Evolutionary conservation across 1,140 invertebrate species (phyloP).

Genomic region (Drosophila tristis): DNA sequence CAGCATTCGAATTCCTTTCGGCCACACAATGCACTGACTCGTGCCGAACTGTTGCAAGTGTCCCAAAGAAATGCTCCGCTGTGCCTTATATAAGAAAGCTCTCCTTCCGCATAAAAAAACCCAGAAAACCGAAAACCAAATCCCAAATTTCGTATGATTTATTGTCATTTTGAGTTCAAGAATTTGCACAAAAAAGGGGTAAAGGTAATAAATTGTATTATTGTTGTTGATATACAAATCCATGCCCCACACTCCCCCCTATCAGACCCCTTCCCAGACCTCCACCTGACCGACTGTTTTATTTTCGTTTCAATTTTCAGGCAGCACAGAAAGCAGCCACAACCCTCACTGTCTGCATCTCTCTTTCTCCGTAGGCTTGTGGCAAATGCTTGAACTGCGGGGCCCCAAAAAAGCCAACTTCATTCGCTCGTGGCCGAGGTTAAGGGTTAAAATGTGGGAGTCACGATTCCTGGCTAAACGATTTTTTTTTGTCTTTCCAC

Average conservation of each 20-base stretch:
- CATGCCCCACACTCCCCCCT: not conserved
- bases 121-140: constrained; percentile 50
- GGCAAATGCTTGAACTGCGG: constrained; percentile 17
- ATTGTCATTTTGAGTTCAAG: constrained; percentile 80
- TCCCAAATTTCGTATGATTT: constrained; percentile 69
- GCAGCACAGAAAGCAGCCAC: constrained; percentile 64
- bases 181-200: constrained; percentile 67
- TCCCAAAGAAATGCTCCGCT: constrained; percentile 12
- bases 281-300: constrained; percentile 35
- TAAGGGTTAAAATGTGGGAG: constrained; percentile 84
- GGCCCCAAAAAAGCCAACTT: constrained; percentile 63
- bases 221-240: constrained; percentile 71
- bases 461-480: constrained; percentile 77
- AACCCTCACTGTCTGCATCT: constrained; percentile 23
- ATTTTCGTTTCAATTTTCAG: constrained; percentile 41
- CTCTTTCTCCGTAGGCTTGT: constrained; percentile 33
- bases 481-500: constrained; percentile 57
- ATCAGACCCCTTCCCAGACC: not conserved
- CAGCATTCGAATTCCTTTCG: constrained; percentile 11
- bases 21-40: constrained; percentile 44
- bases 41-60: constrained; percentile 44
- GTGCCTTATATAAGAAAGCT: constrained; percentile 45
- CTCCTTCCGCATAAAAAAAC: constrained; percentile 25
- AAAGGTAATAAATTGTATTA: constrained; percentile 82
- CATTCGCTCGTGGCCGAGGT: constrained; percentile 78